Conservation (phyloP, 2,113 vertebrate species). For the Nasalis larvatus region DNA sequence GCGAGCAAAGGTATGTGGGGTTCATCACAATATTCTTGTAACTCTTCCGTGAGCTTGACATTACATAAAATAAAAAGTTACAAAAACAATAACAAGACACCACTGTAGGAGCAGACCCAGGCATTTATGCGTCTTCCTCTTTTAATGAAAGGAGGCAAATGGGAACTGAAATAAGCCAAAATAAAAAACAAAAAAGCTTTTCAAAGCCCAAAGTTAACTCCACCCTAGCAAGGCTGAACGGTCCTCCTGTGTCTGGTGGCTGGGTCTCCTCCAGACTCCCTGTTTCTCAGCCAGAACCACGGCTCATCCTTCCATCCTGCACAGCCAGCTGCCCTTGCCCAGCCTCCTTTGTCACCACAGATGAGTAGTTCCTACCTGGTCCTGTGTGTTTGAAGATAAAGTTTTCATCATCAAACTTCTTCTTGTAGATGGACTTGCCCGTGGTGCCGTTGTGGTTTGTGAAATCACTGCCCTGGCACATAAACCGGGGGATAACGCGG, state of each 20-base stretch:
- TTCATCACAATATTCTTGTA: not conserved
- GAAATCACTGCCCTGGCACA: constrained; percentile 98
- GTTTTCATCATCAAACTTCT: constrained; percentile 98
- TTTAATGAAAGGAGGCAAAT: not conserved
- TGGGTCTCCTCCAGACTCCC: not conserved
- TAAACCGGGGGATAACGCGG: constrained; percentile 97
- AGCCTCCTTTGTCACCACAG: rapidly evolving
- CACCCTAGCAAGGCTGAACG: not conserved
- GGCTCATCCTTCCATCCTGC: rapidly evolving
- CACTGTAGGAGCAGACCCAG: not conserved
- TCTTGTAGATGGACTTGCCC: constrained; percentile 96
- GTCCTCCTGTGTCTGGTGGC: not conserved
- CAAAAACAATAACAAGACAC: not conserved
- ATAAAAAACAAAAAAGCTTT: not conserved
- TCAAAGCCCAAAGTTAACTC: not conserved
- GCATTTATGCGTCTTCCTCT: not conserved
- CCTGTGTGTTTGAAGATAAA: constrained; percentile 97
- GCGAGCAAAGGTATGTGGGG: not conserved
- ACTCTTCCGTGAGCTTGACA: not conserved
- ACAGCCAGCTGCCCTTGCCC: not conserved
- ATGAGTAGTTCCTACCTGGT: constrained; percentile 83
- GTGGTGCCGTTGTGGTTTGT: constrained; percentile 98
- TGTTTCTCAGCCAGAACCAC: not conserved
- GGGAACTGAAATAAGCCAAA: not conserved
- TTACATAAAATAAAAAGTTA: not conserved